These are phyloP conservation scores for Heliconius aoede DNA, from an alignment of 2,888 invertebrate species.

Conservation along the genomic window DNA sequence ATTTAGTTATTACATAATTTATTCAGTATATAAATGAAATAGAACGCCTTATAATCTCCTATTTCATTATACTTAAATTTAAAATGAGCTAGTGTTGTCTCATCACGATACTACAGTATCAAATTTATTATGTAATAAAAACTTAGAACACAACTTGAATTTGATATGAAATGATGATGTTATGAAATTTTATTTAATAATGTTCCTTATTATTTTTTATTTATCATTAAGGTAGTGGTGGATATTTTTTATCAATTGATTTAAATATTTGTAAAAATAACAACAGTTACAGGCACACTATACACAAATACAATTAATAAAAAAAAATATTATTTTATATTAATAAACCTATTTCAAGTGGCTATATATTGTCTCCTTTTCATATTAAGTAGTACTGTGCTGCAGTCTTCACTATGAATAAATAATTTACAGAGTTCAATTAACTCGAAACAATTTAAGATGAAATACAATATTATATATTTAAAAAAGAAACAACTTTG, in stretches of 20 bases:
- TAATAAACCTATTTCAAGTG: background rate
- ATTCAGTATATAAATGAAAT: constrained; percentile 18
- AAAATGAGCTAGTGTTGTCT: background rate
- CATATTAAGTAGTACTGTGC: no score
- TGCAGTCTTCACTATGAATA: no score
- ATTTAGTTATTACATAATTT: constrained; percentile 34
- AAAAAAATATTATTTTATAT: background rate
- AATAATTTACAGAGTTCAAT: no score
- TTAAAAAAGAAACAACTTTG: background rate
- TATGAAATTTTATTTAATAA: no score
- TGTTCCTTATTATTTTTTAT: no score
- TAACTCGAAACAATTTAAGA: no score
- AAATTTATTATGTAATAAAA: background rate
- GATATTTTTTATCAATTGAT: background rate
- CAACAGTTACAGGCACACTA: background rate
- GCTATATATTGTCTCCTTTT: no score
- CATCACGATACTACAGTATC: background rate
- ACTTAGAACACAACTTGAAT: background rate
- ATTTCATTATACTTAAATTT: constrained; percentile 10
- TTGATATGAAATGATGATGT: no score
- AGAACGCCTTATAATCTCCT: constrained; percentile 24
- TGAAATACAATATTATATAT: no score
- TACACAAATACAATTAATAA: no score
- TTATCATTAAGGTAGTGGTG: background rate
- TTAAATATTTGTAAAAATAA: background rate